A percentile compares a stretch with the other conserved stretches of the same genome.
Evolutionary conservation across 1,140 invertebrate species (phyloP).

Genomic region (Metaphire vulgaris): DNA sequence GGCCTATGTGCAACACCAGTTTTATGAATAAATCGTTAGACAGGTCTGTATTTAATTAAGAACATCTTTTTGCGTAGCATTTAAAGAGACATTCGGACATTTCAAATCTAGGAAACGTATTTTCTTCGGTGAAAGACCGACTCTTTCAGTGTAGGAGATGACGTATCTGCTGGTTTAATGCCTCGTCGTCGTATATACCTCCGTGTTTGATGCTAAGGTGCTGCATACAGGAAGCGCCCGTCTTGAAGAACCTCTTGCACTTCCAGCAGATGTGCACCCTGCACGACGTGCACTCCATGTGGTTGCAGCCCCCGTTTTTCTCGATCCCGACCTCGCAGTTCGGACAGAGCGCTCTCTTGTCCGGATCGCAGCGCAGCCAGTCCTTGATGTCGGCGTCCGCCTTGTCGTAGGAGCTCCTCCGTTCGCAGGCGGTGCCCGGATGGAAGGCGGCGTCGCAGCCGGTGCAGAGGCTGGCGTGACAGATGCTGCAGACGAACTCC

Average conservation of each 20-base stretch:
- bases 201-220: neutral
- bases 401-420: neutral
- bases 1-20: too few species aligned
- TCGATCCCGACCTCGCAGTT: constrained; percentile 97
- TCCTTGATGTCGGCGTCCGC: constrained; percentile 7
- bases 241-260: constrained; percentile 17
- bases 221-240: neutral
- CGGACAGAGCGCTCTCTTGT: constrained; percentile 62
- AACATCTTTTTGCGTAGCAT: too few species aligned
- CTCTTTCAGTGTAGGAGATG: too few species aligned
- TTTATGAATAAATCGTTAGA: too few species aligned
- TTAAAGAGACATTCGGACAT: too few species aligned
- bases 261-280: constrained; percentile 24
- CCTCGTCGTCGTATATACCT: neutral
- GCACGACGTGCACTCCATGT: constrained; percentile 62
- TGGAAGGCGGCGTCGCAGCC: constrained; percentile 11
- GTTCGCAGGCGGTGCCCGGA: neutral
- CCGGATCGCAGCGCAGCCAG: constrained; percentile 9
- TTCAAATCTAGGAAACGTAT: too few species aligned
- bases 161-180: too few species aligned
- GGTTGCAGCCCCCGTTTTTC: constrained; percentile 95
- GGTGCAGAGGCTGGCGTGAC: neutral
- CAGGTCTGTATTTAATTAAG: too few species aligned
- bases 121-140: too few species aligned
- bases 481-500: constrained; percentile 12